Conservation (phyloP, 2,888 invertebrate species). For the Eudasyphora cyanicolor region DNA sequence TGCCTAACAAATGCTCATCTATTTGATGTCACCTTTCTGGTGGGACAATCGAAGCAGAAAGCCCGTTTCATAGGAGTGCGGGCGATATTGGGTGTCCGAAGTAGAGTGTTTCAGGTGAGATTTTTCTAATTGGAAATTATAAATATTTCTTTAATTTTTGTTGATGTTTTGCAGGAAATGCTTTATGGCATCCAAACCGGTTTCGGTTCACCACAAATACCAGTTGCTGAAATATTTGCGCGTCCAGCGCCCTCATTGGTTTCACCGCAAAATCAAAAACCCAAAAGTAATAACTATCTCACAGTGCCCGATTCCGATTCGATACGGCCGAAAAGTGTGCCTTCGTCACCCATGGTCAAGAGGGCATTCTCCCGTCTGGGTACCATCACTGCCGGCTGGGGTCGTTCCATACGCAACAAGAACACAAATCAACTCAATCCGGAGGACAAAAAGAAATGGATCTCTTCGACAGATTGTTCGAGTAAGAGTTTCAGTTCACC, state of each 20-base stretch:
- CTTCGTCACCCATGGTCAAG: constrained; percentile 96
- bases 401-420: constrained; percentile 91
- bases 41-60: constrained; percentile 95
- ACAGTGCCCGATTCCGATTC: constrained; percentile 95
- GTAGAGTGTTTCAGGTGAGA: constrained; percentile 84
- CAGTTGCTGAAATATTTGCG: constrained; percentile 92
- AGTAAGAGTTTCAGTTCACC: constrained; percentile 83
- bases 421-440: constrained; percentile 90
- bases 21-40: constrained; percentile 94
- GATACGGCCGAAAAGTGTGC: constrained; percentile 93
- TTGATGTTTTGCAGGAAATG: constrained; percentile 90
- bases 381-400: constrained; percentile 95
- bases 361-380: constrained; percentile 94
- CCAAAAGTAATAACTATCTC: constrained; percentile 95
- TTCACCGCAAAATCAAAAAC: constrained; percentile 91
- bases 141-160: neutral
- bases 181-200: constrained; percentile 96
- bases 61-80: constrained; percentile 93
- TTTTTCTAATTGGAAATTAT: neutral
- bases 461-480: constrained; percentile 95
- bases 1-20: constrained; percentile 89
- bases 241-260: constrained; percentile 92
- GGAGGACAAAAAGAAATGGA: constrained; percentile 95
- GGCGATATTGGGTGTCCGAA: constrained; percentile 94
- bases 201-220: constrained; percentile 95